Evolutionary conservation across 2,797 vertebrate species (phyloP).

Genomic region (Mormyrus hasselquistii): DNA sequence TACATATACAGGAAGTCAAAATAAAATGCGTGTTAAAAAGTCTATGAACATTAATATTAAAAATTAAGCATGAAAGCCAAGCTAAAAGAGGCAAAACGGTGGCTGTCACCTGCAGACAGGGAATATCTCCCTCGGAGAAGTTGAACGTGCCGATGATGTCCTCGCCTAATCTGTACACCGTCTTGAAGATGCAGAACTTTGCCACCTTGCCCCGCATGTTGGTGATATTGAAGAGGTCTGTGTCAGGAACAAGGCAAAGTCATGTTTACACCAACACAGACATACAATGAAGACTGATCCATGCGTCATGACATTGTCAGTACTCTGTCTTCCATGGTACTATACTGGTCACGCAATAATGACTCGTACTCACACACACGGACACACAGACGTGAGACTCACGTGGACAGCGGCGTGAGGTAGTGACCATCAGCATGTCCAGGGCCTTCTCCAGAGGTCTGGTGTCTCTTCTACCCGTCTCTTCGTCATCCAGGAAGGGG

Average conservation of each 20-base stretch:
- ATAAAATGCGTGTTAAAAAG: background rate
- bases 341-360: background rate
- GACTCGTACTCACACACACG: background rate
- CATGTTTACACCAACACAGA: background rate
- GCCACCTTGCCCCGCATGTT: constrained; percentile 87
- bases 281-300: background rate
- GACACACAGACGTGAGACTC: constrained; percentile 41
- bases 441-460: constrained; percentile 77
- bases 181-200: constrained; percentile 96
- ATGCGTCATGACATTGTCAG: background rate
- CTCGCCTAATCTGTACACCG: constrained; percentile 88
- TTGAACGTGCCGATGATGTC: constrained; percentile 90
- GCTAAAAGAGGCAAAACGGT: background rate
- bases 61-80: background rate
- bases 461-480: constrained; percentile 78
- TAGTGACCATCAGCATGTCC: constrained; percentile 88
- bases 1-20: background rate
- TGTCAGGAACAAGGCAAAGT: constrained; percentile 10
- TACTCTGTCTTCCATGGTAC: background rate
- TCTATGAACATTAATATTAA: background rate
- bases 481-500: constrained; percentile 93
- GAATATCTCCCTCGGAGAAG: constrained; percentile 90
- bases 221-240: constrained; percentile 95
- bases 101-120: constrained; percentile 80
- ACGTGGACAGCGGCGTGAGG: constrained; percentile 87